Evolutionary conservation across 2,888 invertebrate species (phyloP).

Genomic region (Hipparchia sbordonii): DNA sequence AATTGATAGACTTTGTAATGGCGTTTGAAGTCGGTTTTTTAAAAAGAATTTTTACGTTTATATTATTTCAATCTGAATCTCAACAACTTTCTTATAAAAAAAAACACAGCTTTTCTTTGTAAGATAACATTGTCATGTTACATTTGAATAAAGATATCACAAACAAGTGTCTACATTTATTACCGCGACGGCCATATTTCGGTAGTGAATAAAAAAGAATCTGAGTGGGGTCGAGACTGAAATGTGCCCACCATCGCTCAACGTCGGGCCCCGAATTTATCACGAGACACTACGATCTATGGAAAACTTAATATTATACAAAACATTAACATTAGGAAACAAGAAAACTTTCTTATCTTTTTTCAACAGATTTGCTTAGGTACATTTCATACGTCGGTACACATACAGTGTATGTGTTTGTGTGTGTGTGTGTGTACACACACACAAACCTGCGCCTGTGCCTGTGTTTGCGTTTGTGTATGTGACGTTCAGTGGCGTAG

Average conservation of each 20-base stretch:
- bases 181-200: slow-evolving; percentile 53
- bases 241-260: slow-evolving; percentile 64
- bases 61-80: background rate
- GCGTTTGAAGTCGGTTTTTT: too few species aligned
- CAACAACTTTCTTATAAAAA: background rate
- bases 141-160: slow-evolving; percentile 28
- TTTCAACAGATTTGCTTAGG: too few species aligned
- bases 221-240: slow-evolving; percentile 53
- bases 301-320: slow-evolving; percentile 9
- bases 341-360: background rate
- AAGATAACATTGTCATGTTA: slow-evolving; percentile 15
- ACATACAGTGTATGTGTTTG: too few species aligned
- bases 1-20: too few species aligned
- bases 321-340: slow-evolving; percentile 1
- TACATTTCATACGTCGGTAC: too few species aligned
- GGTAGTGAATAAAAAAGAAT: slow-evolving; percentile 59
- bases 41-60: too few species aligned
- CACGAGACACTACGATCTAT: slow-evolving; percentile 45
- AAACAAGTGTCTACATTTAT: slow-evolving; percentile 34
- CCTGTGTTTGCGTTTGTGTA: too few species aligned
- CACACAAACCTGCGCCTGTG: too few species aligned
- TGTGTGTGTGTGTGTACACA: too few species aligned
- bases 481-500: too few species aligned
- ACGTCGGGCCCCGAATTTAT: slow-evolving; percentile 73
- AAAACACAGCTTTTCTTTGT: background rate